These are phyloP conservation scores for Pseudoatta argentina DNA, from an alignment of 1,140 invertebrate species.

Conservation along the genomic window DNA sequence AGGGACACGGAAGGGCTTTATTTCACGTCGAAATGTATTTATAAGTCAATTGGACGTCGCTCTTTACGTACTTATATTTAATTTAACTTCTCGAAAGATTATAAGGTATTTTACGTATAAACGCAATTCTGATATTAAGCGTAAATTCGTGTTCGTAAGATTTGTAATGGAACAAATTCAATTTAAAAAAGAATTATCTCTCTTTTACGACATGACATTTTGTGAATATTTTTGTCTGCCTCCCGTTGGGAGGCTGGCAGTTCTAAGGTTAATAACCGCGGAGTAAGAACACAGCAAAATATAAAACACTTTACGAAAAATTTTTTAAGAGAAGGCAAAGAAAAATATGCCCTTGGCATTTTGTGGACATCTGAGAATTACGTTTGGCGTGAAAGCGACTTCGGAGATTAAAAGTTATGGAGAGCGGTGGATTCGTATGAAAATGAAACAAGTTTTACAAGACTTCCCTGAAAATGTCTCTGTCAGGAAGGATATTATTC, in stretches of 20 bases:
- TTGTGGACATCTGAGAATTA: constrained; percentile 39
- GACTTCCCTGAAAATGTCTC: constrained; percentile 68
- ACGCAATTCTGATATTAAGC: constrained; percentile 6
- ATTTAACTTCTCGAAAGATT: constrained; percentile 8
- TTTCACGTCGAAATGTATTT: constrained; percentile 47
- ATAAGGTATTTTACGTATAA: constrained; percentile 15
- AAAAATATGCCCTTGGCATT: constrained; percentile 60
- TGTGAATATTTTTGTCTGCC: neutral
- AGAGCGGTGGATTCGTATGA: constrained; percentile 41
- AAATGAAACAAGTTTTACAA: constrained; percentile 72
- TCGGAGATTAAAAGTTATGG: constrained; percentile 60
- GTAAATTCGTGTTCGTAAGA: neutral
- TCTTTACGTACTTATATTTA: constrained; percentile 20
- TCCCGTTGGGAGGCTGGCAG: neutral
- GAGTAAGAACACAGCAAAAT: constrained; percentile 18
- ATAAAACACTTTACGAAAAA: constrained; percentile 47
- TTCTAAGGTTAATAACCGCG: constrained; percentile 31
- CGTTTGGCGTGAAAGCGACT: constrained; percentile 38
- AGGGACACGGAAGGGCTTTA: neutral
- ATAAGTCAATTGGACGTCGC: constrained; percentile 10
- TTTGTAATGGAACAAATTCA: constrained; percentile 21
- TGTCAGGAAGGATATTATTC: constrained; percentile 68
- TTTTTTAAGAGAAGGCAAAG: constrained; percentile 36
- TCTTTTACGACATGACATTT: constrained; percentile 1
- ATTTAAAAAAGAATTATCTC: constrained; percentile 28